Percentiles rank a stretch among this genome's conserved stretches.
These are phyloP conservation scores for Phylloscopus collybita DNA, from an alignment of 2,797 vertebrate genomes.

Conservation along the genomic window DNA sequence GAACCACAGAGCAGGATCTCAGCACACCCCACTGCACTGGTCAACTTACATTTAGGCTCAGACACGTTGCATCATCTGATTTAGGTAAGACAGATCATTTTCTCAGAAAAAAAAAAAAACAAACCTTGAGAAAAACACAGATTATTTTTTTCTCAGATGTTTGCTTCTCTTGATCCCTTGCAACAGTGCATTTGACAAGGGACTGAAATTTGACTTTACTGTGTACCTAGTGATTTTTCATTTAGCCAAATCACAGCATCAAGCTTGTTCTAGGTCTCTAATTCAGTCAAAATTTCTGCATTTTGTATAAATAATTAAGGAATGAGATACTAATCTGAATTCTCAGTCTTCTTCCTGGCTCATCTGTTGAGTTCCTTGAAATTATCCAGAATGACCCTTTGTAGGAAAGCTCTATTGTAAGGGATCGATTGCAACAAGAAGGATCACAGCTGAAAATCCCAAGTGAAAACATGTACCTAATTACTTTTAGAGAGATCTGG, in stretches of 20 bases:
- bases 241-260: background rate
- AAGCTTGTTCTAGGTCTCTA: background rate
- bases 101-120: background rate
- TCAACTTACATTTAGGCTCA: background rate
- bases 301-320: background rate
- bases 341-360: background rate
- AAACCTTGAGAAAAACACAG: background rate
- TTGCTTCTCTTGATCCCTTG: background rate
- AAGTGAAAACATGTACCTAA: background rate
- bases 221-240: background rate
- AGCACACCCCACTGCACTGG: background rate
- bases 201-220: background rate
- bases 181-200: background rate
- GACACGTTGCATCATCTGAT: background rate
- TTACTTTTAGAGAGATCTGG: conserved; percentile 9
- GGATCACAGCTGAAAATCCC: background rate
- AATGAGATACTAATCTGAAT: background rate
- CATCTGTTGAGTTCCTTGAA: background rate
- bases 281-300: background rate
- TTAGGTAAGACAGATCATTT: background rate
- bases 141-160: background rate
- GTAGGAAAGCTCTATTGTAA: background rate
- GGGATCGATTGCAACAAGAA: background rate
- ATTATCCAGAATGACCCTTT: background rate
- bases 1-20: background rate